These are phyloP conservation scores for Meles meles DNA, from an alignment of 2,113 vertebrate species.

Conservation along the genomic window DNA sequence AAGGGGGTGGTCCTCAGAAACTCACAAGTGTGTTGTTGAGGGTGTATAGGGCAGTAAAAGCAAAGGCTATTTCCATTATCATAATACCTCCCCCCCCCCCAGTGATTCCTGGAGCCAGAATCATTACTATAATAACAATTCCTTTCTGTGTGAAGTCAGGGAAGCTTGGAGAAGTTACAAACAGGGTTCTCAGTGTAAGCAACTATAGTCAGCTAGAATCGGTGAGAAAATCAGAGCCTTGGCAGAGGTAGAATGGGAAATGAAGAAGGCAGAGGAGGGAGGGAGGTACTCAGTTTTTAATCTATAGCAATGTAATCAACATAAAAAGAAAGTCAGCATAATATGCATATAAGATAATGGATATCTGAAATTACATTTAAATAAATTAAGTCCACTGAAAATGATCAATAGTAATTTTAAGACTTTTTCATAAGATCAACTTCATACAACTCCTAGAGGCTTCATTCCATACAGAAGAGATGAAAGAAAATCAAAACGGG, in stretches of 20 bases:
- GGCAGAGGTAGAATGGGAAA: not conserved
- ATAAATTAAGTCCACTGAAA: constrained; percentile 41
- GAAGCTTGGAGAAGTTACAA: not conserved
- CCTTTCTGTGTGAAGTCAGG: not conserved
- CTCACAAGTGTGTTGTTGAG: not conserved
- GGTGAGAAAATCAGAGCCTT: not conserved
- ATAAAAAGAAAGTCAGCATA: constrained; percentile 22
- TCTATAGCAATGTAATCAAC: not conserved
- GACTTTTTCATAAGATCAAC: constrained; percentile 30
- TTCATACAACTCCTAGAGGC: not conserved
- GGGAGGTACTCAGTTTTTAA: not conserved
- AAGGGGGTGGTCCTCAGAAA: not conserved
- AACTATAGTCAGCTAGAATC: not conserved
- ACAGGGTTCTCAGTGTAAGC: not conserved
- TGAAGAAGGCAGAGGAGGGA: not conserved
- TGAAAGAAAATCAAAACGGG: constrained; percentile 54
- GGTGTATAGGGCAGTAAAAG: not conserved
- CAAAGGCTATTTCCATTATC: not conserved
- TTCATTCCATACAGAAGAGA: constrained; percentile 24
- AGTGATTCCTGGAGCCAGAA: not conserved
- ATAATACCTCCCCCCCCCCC: not conserved
- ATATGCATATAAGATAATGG: not conserved
- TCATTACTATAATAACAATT: not conserved
- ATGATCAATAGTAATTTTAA: constrained; percentile 60
- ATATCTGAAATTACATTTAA: constrained; percentile 48